Percentiles rank a stretch among this genome's conserved stretches.
Evolutionary conservation across 2,888 invertebrate genomes (phyloP).

Genomic region (Hirtodrosophila histrioides): DNA sequence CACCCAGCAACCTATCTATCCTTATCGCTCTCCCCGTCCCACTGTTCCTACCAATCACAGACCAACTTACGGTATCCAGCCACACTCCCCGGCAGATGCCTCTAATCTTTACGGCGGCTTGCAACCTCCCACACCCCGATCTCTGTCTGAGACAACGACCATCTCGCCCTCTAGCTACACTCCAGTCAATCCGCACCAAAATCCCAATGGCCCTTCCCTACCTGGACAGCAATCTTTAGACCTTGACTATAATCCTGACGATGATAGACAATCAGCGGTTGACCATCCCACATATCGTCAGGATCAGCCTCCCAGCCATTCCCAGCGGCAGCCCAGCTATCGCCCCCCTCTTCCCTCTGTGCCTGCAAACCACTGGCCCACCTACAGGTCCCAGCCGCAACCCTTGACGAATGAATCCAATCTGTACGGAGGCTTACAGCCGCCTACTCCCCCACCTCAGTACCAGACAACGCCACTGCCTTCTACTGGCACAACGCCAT

Average conservation of each 20-base stretch:
- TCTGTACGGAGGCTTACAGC: slow-evolving; percentile 53
- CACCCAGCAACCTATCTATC: slow-evolving; percentile 13
- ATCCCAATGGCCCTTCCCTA: slow-evolving; percentile 11
- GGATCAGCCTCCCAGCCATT: not conserved
- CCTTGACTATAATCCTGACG: slow-evolving; percentile 26
- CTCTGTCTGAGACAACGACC: slow-evolving; percentile 7
- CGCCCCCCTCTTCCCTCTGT: not conserved
- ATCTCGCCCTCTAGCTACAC: not conserved
- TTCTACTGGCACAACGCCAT: slow-evolving; percentile 16
- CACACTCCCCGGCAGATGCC: slow-evolving; percentile 3
- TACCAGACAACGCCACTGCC: slow-evolving; percentile 1
- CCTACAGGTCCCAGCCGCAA: slow-evolving; percentile 6
- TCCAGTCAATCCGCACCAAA: slow-evolving; percentile 1
- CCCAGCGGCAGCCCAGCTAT: no score
- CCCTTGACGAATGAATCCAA: slow-evolving; percentile 46
- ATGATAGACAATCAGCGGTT: slow-evolving; percentile 11
- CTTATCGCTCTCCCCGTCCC: slow-evolving; percentile 1
- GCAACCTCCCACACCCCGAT: slow-evolving; percentile 49
- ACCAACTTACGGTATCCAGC: not conserved
- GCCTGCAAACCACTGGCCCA: slow-evolving; percentile 23
- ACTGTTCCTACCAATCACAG: slow-evolving; percentile 11
- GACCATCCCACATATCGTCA: not conserved
- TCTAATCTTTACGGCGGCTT: slow-evolving; percentile 58
- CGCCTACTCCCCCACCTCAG: slow-evolving; percentile 20
- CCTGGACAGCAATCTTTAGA: slow-evolving; percentile 43